Evolutionary conservation across 2,113 vertebrate genomes (phyloP).

Genomic region (Salvelinus namaycush): DNA sequence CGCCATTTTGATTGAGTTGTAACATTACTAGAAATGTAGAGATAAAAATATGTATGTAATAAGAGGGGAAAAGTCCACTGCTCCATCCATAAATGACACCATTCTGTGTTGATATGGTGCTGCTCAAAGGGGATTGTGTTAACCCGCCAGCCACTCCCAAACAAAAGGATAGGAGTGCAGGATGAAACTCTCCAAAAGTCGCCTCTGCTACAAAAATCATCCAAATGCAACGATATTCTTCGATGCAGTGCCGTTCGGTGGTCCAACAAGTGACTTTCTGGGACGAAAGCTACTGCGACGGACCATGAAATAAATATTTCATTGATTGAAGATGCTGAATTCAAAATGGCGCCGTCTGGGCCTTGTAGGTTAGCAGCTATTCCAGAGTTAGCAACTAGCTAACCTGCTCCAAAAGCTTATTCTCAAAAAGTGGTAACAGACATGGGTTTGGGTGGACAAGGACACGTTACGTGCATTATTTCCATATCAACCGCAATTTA

Average conservation of each 20-base stretch:
- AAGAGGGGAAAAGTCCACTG: constrained; percentile 55
- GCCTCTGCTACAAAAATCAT: constrained; percentile 17
- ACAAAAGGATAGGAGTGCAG: constrained; percentile 56
- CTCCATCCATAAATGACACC: constrained; percentile 49
- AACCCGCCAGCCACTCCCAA: constrained; percentile 63
- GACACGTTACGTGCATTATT: constrained; percentile 61
- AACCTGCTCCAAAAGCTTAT: constrained; percentile 41
- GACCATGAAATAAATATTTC: constrained; percentile 39
- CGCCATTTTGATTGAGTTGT: constrained; percentile 70
- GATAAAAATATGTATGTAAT: not conserved
- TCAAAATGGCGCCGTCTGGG: constrained; percentile 76
- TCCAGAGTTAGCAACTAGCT: constrained; percentile 52
- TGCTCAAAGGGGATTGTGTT: constrained; percentile 19
- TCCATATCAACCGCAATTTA: constrained; percentile 60
- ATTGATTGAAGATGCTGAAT: constrained; percentile 47
- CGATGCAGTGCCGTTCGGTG: constrained; percentile 38
- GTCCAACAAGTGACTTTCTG: constrained; percentile 16
- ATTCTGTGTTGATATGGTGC: constrained; percentile 35
- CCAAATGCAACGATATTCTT: constrained; percentile 13
- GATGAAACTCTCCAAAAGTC: constrained; percentile 25
- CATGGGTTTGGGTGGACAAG: constrained; percentile 52
- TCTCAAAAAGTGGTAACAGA: constrained; percentile 49
- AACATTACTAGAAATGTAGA: constrained; percentile 22
- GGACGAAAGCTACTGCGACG: constrained; percentile 16
- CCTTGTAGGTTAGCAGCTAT: constrained; percentile 40